These are phyloP conservation scores for Sylvilagus bachmani DNA, from an alignment of 2,113 vertebrate species.

Conservation along the genomic window DNA sequence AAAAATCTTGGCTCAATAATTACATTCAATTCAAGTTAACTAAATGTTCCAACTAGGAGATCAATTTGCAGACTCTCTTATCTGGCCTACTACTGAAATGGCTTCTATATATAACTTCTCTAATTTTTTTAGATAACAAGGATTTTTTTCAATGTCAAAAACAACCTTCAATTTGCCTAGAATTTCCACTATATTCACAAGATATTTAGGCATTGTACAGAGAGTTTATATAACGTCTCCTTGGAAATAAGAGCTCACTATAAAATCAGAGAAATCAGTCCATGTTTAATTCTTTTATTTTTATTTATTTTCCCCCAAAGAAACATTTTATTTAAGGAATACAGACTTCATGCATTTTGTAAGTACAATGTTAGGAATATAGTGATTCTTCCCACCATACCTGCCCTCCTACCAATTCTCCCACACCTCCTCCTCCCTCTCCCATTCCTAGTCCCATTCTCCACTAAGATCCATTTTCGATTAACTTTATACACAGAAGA, in stretches of 20 bases:
- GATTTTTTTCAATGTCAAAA: constrained; percentile 36
- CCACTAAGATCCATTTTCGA: too few species aligned
- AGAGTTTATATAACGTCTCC: constrained; percentile 12
- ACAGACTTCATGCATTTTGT: too few species aligned
- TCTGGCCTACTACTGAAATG: neutral
- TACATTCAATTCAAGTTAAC: neutral
- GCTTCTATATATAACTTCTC: neutral
- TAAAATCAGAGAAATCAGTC: constrained; percentile 64
- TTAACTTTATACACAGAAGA: too few species aligned
- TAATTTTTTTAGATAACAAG: neutral
- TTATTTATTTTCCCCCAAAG: too few species aligned
- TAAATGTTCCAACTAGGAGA: neutral
- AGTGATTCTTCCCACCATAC: too few species aligned
- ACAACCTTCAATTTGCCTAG: neutral
- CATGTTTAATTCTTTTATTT: constrained; percentile 55
- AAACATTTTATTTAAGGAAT: too few species aligned
- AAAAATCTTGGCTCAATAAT: neutral
- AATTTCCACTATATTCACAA: neutral
- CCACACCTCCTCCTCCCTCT: too few species aligned
- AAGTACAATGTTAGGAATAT: too few species aligned
- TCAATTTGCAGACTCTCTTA: neutral
- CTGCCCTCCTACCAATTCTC: too few species aligned
- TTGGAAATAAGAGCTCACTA: constrained; percentile 46
- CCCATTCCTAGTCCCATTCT: too few species aligned
- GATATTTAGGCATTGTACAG: neutral